phyloP scores from a whole-genome alignment of 2,888 invertebrate species.

The Candidula unifasciata region DNA sequence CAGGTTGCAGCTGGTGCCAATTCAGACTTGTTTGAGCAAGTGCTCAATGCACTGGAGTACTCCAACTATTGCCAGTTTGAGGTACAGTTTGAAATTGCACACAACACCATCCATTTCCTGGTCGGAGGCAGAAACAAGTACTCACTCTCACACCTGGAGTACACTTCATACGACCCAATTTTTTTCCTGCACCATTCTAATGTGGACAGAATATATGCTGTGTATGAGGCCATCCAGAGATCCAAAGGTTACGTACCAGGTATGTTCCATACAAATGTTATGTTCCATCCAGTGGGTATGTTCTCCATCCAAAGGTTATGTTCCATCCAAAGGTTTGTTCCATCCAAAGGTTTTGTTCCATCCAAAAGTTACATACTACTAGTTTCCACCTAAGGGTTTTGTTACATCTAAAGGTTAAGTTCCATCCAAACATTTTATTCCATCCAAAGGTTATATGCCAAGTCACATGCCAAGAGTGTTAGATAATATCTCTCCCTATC shows the following conservation, averaged over 20 bases:
- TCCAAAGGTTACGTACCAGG: conserved; percentile 10
- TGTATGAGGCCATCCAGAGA: conserved; percentile 48
- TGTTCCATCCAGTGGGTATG: no score
- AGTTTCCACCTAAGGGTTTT: no score
- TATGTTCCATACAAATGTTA: no score
- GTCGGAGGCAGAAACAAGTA: conserved; percentile 54
- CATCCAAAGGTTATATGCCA: no score
- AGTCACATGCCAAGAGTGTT: no score
- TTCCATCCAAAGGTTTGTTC: no score
- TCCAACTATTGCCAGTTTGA: conserved; percentile 58
- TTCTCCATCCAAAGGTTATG: no score
- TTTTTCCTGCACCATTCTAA: conserved; percentile 59
- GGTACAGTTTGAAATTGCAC: conserved; percentile 57
- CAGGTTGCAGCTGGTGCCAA: neutral
- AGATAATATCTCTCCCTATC: no score
- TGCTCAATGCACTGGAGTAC: conserved; percentile 56
- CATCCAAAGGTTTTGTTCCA: no score
- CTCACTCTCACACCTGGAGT: conserved; percentile 58
- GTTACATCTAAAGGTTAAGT: no score
- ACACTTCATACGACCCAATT: conserved; percentile 58
- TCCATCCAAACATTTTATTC: no score
- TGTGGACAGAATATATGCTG: conserved; percentile 55
- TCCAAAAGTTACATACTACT: no score
- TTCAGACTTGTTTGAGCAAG: conserved; percentile 48
- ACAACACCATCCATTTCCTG: conserved; percentile 59